Evolutionary conservation across 2,888 invertebrate species (phyloP), one percentile per base, ranked within the genome.

Genomic region (Epinotia ramella): DNA sequence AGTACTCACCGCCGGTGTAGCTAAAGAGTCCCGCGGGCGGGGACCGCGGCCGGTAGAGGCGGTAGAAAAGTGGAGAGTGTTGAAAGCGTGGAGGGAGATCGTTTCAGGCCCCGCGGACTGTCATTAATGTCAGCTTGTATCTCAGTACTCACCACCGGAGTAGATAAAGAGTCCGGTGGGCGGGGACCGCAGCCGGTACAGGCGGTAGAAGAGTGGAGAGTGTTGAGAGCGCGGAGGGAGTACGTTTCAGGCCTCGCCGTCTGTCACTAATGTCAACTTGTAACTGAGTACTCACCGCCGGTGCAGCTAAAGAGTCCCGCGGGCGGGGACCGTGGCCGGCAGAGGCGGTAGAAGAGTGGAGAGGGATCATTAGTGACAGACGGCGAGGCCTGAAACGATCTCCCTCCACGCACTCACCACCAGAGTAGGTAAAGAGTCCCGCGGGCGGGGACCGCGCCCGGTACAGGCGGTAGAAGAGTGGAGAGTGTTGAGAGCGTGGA

Each of bases 11-110:
- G 88, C 96, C 96, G 80, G 97, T 97, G 84, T 97, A 97, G 81
- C 96, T 96, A 86, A 96, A 96, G 76, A 97, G 94, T n/a, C 97
- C 97, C 13, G 97, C 96, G 5, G 97, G 97, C 78, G 97, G 97
- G 68, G 97, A 97, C 80, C 97, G 94, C 2, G 97, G 97, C 79
- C 97, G 91, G 82, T 95, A 94, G 94, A 94, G 3, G 87, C 88
- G 2, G 92, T 92, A 59, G 94, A 94, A 62, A 90, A 28, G 28
- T 28, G 9, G 2, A 4, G 44, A 33, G 56, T 0, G 63, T 73
- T 63, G 94, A 93, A n/a, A 92, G 85, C 5, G 91, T 92, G 73
- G 93, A 94, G n/a, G 92, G 93, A 2, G 92, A n/a, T n/a, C n/a
- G n/a, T n/a, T n/a, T n/a, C n/a, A n/a, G n/a, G n/a, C n/a, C n/a